These are phyloP conservation scores for Venturia canescens DNA, from an alignment of 1,140 invertebrate genomes.

Conservation along the genomic window DNA sequence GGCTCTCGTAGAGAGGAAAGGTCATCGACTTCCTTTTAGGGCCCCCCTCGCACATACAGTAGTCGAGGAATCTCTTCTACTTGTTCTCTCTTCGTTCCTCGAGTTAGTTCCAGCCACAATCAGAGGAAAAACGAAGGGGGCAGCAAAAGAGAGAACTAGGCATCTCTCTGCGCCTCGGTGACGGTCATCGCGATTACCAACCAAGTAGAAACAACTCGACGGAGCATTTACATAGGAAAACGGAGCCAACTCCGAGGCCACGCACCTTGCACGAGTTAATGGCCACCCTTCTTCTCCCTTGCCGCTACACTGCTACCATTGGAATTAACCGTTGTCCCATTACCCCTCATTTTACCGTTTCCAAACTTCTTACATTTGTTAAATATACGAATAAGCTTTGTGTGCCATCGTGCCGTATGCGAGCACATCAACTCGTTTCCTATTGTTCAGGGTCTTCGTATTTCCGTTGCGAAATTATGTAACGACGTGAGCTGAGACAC, in stretches of 20 bases:
- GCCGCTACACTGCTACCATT: neutral
- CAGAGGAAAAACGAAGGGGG: neutral
- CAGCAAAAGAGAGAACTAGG: too few relatives aligned
- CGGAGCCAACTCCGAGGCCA: conserved; percentile 46
- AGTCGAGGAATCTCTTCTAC: neutral
- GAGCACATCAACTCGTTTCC: too few relatives aligned
- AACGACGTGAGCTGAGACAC: conserved; percentile 5
- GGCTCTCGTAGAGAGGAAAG: neutral
- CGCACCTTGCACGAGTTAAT: conserved; percentile 61
- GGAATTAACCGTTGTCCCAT: conserved; percentile 56
- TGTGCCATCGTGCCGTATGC: neutral
- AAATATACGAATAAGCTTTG: neutral
- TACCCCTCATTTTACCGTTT: conserved; percentile 14
- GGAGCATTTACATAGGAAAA: conserved; percentile 13
- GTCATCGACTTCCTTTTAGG: conserved; percentile 21
- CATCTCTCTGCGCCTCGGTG: conserved; percentile 14
- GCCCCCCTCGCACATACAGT: neutral
- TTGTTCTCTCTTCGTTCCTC: too few relatives aligned
- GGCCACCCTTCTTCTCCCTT: neutral
- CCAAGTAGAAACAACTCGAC: neutral
- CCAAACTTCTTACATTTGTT: neutral
- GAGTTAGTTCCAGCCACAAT: neutral
- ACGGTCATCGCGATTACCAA: conserved; percentile 53
- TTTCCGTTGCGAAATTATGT: conserved; percentile 21
- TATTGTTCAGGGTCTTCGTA: neutral